Evolutionary conservation across 1,140 invertebrate species (phyloP).

Genomic region (Cyphomyrmex costatus): DNA sequence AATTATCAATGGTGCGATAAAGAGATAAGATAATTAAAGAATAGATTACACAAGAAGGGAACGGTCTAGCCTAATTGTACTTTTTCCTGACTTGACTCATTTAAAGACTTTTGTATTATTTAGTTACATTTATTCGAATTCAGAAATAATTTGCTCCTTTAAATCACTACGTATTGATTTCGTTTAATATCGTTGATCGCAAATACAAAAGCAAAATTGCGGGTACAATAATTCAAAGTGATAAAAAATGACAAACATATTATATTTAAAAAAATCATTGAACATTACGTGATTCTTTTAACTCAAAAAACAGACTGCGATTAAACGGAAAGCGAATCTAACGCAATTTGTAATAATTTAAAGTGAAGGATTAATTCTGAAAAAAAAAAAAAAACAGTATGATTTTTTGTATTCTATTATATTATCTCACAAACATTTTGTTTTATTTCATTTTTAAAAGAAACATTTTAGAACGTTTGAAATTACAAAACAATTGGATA

Average conservation of each 20-base stretch:
- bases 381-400: background rate
- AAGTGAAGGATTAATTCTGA: background rate
- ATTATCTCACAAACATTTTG: background rate
- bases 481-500: background rate
- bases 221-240: background rate
- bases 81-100: background rate
- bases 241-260: background rate
- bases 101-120: conserved; percentile 6
- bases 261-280: background rate
- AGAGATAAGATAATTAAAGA: conserved; percentile 65
- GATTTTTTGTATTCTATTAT: background rate
- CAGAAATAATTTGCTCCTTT: background rate
- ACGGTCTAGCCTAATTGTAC: background rate
- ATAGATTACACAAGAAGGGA: conserved; percentile 35
- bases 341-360: background rate
- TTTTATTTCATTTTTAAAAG: background rate
- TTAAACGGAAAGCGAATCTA: background rate
- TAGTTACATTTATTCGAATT: background rate
- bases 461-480: background rate
- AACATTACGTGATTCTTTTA: background rate
- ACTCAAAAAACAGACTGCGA: background rate
- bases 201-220: background rate
- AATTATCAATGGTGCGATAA: conserved; percentile 33
- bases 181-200: background rate
- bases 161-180: background rate